Percentiles rank a stretch among this genome's conserved stretches.
phyloP scores from a whole-genome alignment of 1,140 invertebrate genomes.

The Papilio machaon region DNA sequence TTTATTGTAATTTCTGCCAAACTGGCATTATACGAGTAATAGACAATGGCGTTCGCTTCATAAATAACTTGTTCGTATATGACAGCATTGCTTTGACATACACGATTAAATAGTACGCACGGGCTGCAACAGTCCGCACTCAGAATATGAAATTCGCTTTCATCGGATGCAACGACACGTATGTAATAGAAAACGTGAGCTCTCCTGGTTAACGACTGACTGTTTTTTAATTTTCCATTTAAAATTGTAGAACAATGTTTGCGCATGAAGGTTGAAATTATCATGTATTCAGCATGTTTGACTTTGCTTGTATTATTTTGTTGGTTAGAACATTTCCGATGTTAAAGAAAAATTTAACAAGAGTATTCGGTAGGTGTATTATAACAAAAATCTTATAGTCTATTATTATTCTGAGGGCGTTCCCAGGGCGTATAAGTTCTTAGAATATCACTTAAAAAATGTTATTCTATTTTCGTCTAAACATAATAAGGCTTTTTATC shows the following conservation, averaged over 20 bases:
- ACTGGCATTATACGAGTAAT: background rate
- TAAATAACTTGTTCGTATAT: background rate
- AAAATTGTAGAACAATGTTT: slow-evolving; percentile 24
- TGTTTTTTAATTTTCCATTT: slow-evolving; percentile 31
- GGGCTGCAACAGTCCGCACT: slow-evolving; percentile 50
- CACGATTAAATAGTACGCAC: slow-evolving; percentile 65
- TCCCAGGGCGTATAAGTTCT: background rate
- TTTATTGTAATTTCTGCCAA: background rate
- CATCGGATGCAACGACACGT: slow-evolving; percentile 56
- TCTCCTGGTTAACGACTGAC: slow-evolving; percentile 45
- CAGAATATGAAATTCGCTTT: slow-evolving; percentile 59
- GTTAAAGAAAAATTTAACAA: no score
- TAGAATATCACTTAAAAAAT: background rate
- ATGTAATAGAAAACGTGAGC: slow-evolving; percentile 64
- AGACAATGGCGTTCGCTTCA: no score
- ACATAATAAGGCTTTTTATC: background rate
- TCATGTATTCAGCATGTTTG: slow-evolving; percentile 7
- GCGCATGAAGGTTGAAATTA: slow-evolving; percentile 9
- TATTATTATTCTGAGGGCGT: no score
- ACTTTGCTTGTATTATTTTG: background rate
- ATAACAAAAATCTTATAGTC: no score
- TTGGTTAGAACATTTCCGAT: background rate
- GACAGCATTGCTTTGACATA: slow-evolving; percentile 15
- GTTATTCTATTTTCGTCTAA: no score
- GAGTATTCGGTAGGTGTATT: no score